phyloP scores from a whole-genome alignment of 2,113 vertebrate species.

The Quiscalus mexicanus region DNA sequence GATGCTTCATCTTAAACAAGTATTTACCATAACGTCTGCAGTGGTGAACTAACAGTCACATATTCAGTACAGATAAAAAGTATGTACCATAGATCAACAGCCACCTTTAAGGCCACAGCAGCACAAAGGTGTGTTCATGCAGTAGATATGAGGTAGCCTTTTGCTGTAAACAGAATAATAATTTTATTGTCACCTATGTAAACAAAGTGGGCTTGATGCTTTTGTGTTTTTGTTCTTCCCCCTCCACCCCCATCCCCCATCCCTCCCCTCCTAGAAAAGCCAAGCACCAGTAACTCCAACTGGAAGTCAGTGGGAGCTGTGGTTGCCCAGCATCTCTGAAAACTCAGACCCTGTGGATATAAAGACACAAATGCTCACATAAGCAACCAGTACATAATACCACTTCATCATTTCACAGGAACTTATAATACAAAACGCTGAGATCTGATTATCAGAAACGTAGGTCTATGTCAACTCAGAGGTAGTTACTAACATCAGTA shows the following conservation, averaged over 20 bases:
- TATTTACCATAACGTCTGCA: conserved; percentile 54
- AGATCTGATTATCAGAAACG: conserved; percentile 76
- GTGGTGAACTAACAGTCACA: conserved; percentile 47
- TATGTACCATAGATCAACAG: conserved; percentile 79
- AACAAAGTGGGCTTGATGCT: conserved; percentile 72
- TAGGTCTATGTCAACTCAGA: conserved; percentile 87
- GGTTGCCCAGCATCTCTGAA: conserved; percentile 41
- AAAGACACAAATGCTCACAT: conserved; percentile 76
- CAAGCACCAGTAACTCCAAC: background rate
- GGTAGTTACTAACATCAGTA: conserved; percentile 95
- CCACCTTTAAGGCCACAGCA: conserved; percentile 78
- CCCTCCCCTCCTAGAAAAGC: conserved; percentile 39
- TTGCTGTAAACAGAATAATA: conserved; percentile 93
- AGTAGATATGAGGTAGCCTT: conserved; percentile 94
- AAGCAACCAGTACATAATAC: conserved; percentile 75
- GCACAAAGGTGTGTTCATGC: conserved; percentile 78
- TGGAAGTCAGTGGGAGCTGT: conserved; percentile 4
- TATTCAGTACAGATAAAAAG: conserved; percentile 59
- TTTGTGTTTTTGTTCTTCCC: background rate
- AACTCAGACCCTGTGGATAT: conserved; percentile 59
- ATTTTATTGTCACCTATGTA: conserved; percentile 73
- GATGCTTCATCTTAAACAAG: conserved; percentile 58
- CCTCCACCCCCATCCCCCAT: background rate
- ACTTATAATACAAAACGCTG: conserved; percentile 74
- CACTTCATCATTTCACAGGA: conserved; percentile 76